Conservation (phyloP, 2,797 vertebrate genomes). For the Phalanger gymnotis region DNA sequence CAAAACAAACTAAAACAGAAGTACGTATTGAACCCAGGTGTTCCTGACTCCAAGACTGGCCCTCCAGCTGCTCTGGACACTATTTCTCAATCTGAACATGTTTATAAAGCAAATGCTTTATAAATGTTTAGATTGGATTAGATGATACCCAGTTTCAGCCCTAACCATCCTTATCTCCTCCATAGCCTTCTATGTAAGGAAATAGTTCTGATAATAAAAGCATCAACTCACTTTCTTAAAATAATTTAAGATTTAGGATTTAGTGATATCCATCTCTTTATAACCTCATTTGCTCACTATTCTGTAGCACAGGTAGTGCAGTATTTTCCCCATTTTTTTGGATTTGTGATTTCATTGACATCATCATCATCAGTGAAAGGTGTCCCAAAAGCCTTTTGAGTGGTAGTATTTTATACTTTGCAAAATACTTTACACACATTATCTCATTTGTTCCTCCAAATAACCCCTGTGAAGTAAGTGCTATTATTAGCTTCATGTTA, state of each 20-base stretch:
- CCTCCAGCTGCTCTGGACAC: background rate
- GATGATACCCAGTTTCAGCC: background rate
- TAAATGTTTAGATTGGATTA: background rate
- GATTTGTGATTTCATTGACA: background rate
- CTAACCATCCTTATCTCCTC: background rate
- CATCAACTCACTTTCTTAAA: background rate
- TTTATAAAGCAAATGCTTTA: background rate
- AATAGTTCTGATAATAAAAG: background rate
- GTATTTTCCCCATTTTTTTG: background rate
- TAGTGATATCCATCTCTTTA: no score
- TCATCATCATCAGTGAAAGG: background rate
- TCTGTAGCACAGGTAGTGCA: background rate
- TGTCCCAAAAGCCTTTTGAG: background rate
- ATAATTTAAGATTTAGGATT: background rate
- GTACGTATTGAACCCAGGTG: background rate
- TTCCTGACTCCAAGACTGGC: background rate
- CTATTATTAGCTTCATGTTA: background rate
- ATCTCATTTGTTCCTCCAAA: background rate
- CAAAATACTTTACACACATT: background rate
- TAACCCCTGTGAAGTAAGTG: background rate
- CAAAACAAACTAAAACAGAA: no score
- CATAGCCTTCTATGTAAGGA: constrained; percentile 4
- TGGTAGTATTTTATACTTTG: background rate
- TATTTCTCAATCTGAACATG: background rate
- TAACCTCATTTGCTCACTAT: background rate